Evolutionary conservation across 1,140 invertebrate species (phyloP).

Genomic region (Tetramorium alpestre): DNA sequence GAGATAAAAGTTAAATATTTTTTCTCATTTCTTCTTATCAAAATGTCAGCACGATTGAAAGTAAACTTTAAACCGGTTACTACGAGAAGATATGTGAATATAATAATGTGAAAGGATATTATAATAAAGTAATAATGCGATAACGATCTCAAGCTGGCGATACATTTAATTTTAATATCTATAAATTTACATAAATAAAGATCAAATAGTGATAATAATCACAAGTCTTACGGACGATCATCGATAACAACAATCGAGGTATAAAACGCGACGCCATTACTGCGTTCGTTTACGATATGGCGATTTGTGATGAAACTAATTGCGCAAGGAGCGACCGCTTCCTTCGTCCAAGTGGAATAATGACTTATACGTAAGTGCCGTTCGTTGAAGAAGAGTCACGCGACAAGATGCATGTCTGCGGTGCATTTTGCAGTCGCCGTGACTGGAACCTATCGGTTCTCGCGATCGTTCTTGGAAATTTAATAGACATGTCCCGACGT

Average conservation of each 20-base stretch:
- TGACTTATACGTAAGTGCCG: conserved; percentile 39
- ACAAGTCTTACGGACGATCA: background rate
- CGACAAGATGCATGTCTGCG: conserved; percentile 72
- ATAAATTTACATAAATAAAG: conserved; percentile 9
- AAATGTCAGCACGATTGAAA: background rate
- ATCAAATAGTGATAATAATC: background rate
- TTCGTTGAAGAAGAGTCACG: conserved; percentile 71
- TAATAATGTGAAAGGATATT: background rate
- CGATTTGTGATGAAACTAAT: conserved; percentile 25
- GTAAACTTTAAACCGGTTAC: background rate
- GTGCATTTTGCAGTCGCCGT: conserved; percentile 68
- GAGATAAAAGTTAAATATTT: background rate
- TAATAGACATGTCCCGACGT: conserved; percentile 69
- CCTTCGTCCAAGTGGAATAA: conserved; percentile 29
- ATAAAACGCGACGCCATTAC: conserved; percentile 30
- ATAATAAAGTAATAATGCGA: background rate
- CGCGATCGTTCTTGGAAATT: conserved; percentile 73
- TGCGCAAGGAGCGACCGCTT: conserved; percentile 32
- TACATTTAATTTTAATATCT: background rate
- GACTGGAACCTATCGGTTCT: conserved; percentile 62
- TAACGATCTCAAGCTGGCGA: background rate
- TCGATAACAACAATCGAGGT: background rate
- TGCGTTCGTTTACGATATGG: conserved; percentile 24
- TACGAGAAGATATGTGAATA: background rate
- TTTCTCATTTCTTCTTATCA: background rate